Evolutionary conservation across 2,888 invertebrate genomes (phyloP), one percentile per base, ranked within the genome.

Genomic region (Thumatha senex): DNA sequence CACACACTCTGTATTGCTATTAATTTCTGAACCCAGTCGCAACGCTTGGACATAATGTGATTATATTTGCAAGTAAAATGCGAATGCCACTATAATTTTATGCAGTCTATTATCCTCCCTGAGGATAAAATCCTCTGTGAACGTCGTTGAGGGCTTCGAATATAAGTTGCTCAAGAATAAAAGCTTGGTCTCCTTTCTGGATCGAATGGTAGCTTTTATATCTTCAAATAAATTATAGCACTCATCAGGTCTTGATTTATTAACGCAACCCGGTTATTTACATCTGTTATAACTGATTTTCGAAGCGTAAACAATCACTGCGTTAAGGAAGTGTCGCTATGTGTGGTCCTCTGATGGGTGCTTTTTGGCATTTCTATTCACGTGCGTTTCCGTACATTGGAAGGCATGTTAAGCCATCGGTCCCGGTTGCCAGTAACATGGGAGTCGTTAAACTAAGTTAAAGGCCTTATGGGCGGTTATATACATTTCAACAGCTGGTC

Each of bases 1-100:
- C 81, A 74, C 80, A 74, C 82, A 78, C 79, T 78, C 79, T 78
- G 80, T 77, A 80, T 85, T 80, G 84, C 89, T 87, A 89, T 89
- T 90, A 89, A 90, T 90, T 89, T 85, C 87, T 84, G 81, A 76
- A 74, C 83, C 84, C 81, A 76, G 81, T 84, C 86, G 80, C 86
- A 83, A 82, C 85, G 86, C 82, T 84, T 83, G 84, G 82, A 83
- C 88, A 78, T 87, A 85, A 89, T 87, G 88, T 84, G 83, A 86
- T 87, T 88, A 78, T 86, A 89, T 89, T 89, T 87, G 88, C 88
- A 89, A 89, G 88, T 86, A 77, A 82, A 87, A 89, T 87, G 75
- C 61, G 72, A 69, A 74, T 72, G 71, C 64, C 70, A 72, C 76
- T 76, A 78, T 80, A 80, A 80, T 79, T 77, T 76, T 72, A 77